phyloP scores from a whole-genome alignment of 2,888 invertebrate species.

The Parnassius glacialis region DNA sequence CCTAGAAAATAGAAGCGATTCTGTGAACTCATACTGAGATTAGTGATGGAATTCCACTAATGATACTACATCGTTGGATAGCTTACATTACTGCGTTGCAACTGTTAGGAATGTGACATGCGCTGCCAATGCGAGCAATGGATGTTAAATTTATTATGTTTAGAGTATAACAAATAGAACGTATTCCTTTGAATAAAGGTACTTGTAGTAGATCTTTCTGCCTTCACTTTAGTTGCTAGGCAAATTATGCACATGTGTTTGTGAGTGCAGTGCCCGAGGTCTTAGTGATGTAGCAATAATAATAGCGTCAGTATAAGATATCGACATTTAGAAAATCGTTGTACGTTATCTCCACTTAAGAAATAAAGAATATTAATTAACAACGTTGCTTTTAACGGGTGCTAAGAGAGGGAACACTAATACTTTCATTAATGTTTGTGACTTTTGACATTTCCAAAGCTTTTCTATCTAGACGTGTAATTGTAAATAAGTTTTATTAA shows the following conservation, averaged over 20 bases:
- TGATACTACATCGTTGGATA: background rate
- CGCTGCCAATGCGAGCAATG: slow-evolving; percentile 38
- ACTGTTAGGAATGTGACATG: background rate
- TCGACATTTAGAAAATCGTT: slow-evolving; percentile 4
- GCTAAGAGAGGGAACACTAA: no score
- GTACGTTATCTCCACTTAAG: no score
- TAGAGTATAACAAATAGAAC: slow-evolving; percentile 37
- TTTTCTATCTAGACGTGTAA: no score
- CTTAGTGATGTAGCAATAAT: slow-evolving; percentile 42
- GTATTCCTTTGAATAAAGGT: slow-evolving; percentile 33
- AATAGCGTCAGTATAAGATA: slow-evolving; percentile 33
- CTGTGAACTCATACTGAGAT: slow-evolving; percentile 52
- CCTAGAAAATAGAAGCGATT: slow-evolving; percentile 69
- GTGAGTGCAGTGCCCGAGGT: slow-evolving; percentile 68
- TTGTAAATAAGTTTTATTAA: no score
- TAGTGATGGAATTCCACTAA: slow-evolving; percentile 6
- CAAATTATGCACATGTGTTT: slow-evolving; percentile 52
- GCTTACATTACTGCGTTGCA: slow-evolving; percentile 36
- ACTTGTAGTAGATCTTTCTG: slow-evolving; percentile 64
- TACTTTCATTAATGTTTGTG: no score
- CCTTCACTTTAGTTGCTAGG: slow-evolving; percentile 75
- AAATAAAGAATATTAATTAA: no score
- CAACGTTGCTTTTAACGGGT: no score
- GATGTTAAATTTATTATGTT: slow-evolving; percentile 18
- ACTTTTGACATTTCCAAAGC: no score